Base-by-base conservation (phyloP, 2,113 vertebrate genomes). In the Oncorhynchus masou region DNA sequence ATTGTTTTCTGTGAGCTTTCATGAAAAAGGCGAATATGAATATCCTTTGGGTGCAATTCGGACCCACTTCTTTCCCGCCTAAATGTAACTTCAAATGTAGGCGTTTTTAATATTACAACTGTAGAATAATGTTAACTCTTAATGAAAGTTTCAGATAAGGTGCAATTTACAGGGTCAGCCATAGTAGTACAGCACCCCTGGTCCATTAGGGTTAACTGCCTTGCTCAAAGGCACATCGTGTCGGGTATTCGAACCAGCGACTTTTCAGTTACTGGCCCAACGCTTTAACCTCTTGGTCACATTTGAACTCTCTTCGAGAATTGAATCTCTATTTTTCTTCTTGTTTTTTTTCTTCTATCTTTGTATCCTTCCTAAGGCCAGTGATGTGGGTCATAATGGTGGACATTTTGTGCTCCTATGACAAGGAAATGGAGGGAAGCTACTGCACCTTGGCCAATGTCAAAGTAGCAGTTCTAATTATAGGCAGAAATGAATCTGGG, bases 341-440 rank as follows among this genome's bases (percentile, higher is more conserved):
- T 67, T 3, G 27, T 27, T 27, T 27, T 15, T 13, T 9, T 31
- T 67, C 24, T 3, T 31, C 3, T 67, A 27, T 29, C 24, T 29
- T 34, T 19, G 2, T 66, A 7, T 51, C 20, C 15, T 31, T 1
- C 54, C 27, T 3, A 34, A 22, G 29, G 19, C 27, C 20, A 19
- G 2, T 34, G 57, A 62, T 6, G 54, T 59, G 20, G 19, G 25
- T 13, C 20, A 22, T 13, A 16, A 27, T 22, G 31, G n/a, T 45
- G 19, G 83, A 82, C 90, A 91, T 86, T 66, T 89, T 89, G 72
- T 76, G 15, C 20, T 70, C 31, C 2, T 0, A 20, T 70, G 74
- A 57, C 20, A 16, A 29, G 8, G 19, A 86, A 79, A 84, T 74
- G 74, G 57, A 74, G 59, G 57, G 34, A 74, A 29, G 25, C n/a